phyloP scores from a whole-genome alignment of 2,888 invertebrate genomes.

The Caenorhabditis sp. region DNA sequence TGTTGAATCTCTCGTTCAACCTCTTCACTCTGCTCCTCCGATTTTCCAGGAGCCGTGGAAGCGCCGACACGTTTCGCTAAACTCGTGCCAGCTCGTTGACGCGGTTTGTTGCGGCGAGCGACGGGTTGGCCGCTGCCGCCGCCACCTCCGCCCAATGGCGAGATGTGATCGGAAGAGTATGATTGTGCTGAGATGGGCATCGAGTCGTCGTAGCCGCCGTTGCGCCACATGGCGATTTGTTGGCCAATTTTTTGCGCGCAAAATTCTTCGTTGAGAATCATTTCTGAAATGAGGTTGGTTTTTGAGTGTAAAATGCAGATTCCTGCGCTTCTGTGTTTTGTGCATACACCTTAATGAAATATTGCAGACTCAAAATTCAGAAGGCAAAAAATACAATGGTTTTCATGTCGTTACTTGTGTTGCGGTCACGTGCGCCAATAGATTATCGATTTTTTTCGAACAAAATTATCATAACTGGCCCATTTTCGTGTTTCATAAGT shows the following conservation, averaged over 20 bases:
- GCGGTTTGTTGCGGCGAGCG: constrained; percentile 4
- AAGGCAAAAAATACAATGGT: too few relatives aligned
- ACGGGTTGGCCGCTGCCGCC: constrained; percentile 3
- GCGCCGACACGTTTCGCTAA: constrained; percentile 20
- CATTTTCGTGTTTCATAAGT: too few relatives aligned
- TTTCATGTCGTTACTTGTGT: too few relatives aligned
- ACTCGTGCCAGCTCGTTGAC: constrained; percentile 15
- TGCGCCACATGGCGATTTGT: constrained; percentile 1
- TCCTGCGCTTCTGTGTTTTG: too few relatives aligned
- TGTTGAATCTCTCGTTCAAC: constrained; percentile 49
- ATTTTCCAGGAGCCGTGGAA: constrained; percentile 22
- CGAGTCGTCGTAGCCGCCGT: not conserved
- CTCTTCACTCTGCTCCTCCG: constrained; percentile 47
- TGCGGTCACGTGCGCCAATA: too few relatives aligned
- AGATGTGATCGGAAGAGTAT: constrained; percentile 8
- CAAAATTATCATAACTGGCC: too few relatives aligned
- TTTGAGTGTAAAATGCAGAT: too few relatives aligned
- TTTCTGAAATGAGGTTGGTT: constrained; percentile 24
- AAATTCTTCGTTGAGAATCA: not conserved
- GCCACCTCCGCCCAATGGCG: constrained; percentile 15
- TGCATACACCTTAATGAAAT: too few relatives aligned
- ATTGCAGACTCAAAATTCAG: too few relatives aligned
- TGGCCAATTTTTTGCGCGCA: constrained; percentile 12
- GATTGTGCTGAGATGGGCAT: constrained; percentile 1
- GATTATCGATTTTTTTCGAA: too few relatives aligned